Evolutionary conservation across 2,797 vertebrate genomes (phyloP).

Genomic region (Cheracebus regulus): DNA sequence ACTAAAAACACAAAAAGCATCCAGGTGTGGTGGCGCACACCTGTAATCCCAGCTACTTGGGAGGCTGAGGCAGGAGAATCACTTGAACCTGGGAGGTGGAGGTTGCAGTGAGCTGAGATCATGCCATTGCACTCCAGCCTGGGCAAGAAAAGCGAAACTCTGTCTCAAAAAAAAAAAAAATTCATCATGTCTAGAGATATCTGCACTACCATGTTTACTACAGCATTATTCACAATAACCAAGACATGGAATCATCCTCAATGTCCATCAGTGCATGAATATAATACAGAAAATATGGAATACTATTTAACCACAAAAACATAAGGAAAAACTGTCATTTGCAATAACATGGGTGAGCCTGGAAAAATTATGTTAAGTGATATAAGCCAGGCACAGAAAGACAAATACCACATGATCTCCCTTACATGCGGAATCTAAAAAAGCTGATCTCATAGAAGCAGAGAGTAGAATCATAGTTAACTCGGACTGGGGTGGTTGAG

Average conservation of each 20-base stretch:
- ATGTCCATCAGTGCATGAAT: background rate
- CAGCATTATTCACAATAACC: background rate
- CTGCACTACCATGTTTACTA: background rate
- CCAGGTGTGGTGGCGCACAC: too few species aligned
- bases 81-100: too few species aligned
- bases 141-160: too few species aligned
- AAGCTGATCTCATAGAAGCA: background rate
- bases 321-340: background rate
- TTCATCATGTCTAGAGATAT: background rate
- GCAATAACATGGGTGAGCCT: background rate
- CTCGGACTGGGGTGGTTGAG: background rate
- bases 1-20: too few species aligned
- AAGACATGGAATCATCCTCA: background rate
- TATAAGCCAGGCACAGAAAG: background rate
- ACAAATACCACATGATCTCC: background rate
- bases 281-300: background rate
- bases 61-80: too few species aligned
- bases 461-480: background rate
- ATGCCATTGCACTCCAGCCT: too few species aligned
- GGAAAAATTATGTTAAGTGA: background rate
- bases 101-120: too few species aligned
- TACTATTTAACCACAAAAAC: background rate
- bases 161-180: background rate
- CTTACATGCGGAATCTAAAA: background rate
- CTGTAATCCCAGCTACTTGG: too few species aligned